Percentiles rank a stretch among this genome's conserved stretches.
phyloP scores from a whole-genome alignment of 2,113 vertebrate genomes.

The Microcebus ravelobensis region DNA sequence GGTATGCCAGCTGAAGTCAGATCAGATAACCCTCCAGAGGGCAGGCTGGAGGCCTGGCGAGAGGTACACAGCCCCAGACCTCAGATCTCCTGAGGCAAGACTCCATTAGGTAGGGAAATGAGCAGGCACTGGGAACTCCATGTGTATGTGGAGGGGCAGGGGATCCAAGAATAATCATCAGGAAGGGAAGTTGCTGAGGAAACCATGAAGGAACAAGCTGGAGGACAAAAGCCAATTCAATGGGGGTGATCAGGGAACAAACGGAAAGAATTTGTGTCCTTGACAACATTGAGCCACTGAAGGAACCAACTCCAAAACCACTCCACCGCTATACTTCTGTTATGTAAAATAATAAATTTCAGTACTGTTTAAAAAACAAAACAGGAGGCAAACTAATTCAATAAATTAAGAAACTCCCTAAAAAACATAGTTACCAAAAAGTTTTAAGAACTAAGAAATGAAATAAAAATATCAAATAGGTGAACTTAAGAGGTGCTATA shows the following conservation, averaged over 20 bases:
- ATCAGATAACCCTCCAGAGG: not conserved
- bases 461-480: slow-evolving; percentile 46
- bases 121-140: not conserved
- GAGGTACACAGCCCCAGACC: not conserved
- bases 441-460: slow-evolving; percentile 19
- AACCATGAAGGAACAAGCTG: not conserved
- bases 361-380: not conserved
- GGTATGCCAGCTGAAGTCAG: slow-evolving; percentile 10
- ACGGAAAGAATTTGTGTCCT: slow-evolving; percentile 72
- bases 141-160: no score
- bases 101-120: not conserved
- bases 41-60: not conserved
- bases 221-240: slow-evolving; percentile 28
- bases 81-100: slow-evolving; percentile 1
- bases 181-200: not conserved
- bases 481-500: not conserved
- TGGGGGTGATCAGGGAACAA: not conserved
- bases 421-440: slow-evolving; percentile 27
- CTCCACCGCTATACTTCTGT: not conserved
- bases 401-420: not conserved
- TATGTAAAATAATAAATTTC: not conserved
- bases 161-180: not conserved
- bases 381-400: not conserved
- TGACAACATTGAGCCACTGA: slow-evolving; percentile 24
- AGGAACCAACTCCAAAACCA: not conserved